phyloP scores from a whole-genome alignment of 2,113 vertebrate species.

The Toxotes chatareus region DNA sequence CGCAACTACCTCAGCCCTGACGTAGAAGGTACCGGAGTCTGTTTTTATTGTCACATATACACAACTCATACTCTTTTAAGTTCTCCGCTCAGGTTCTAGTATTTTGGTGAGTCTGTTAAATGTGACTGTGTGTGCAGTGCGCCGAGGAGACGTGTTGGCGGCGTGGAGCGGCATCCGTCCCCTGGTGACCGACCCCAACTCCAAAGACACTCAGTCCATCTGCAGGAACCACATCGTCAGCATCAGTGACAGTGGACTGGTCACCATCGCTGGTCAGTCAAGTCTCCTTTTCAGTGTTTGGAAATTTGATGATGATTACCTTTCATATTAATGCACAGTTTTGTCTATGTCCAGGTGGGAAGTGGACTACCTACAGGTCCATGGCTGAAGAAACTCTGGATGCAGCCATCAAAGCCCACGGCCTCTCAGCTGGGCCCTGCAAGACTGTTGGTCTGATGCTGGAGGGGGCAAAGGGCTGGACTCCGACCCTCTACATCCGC shows the following conservation, averaged over 20 bases:
- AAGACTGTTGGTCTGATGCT: constrained; percentile 91
- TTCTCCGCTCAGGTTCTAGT: no score
- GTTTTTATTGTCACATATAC: background rate
- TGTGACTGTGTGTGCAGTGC: constrained; percentile 82
- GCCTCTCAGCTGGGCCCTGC: constrained; percentile 85
- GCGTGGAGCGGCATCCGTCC: constrained; percentile 99
- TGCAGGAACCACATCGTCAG: constrained; percentile 94
- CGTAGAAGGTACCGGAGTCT: constrained; percentile 88
- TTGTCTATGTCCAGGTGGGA: constrained; percentile 87
- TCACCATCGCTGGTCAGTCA: constrained; percentile 93
- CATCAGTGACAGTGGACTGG: constrained; percentile 90
- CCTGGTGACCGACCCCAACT: constrained; percentile 94
- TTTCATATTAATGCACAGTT: background rate
- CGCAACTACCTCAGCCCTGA: constrained; percentile 94
- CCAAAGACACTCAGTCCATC: constrained; percentile 96
- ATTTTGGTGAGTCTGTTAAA: background rate
- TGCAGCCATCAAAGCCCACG: constrained; percentile 84
- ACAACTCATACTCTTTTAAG: no score
- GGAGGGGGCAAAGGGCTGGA: constrained; percentile 93
- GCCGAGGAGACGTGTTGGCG: constrained; percentile 95
- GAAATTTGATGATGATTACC: background rate
- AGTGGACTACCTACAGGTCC: constrained; percentile 97
- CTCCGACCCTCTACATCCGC: constrained; percentile 94
- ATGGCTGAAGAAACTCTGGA: constrained; percentile 96
- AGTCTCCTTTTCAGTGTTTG: constrained; percentile 62